Base-by-base conservation (phyloP, 2,888 invertebrate genomes). In the Caenorhabditis sp. region DNA sequence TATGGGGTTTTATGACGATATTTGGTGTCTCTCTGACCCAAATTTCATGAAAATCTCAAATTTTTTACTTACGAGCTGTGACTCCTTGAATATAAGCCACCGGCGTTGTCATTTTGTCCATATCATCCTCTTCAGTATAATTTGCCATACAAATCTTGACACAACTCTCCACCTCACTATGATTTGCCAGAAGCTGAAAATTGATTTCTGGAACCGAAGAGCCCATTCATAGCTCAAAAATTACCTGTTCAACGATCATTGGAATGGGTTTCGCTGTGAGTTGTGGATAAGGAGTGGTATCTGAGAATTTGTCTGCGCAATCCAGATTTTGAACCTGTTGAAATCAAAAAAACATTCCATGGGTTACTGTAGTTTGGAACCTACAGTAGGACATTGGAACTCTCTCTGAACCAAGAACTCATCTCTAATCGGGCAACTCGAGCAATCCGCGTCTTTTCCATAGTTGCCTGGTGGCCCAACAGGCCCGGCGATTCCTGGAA, bases 51-150 rank as follows among this genome's bases (percentile, higher is more conserved):
- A 7, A 27, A 58, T 50, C 27, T n/a, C 60, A 63, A 10, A 10
- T 5, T 14, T 17, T 43, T 14, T 10, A 43, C 43, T 64, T 36
- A 87, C 87, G 86, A 36, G 87, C 87, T 5, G 87, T 86, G 21
- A 83, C 87, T 57, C 87, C 87, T 70, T 86, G 83, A 43, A 88
- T 87, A 72, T 87, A 88, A 7, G 87, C 84, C 25, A 82, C 74
- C 27, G 84, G 86, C 5, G 87, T 87, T 52, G 84, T 85, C 10
- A 81, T 72, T 17, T 81, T 76, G 4, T 61, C 60, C 49, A 77
- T 76, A 14, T 76, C 79, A 38, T 76, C 77, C 31, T 78, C 82
- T n/a, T 66, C 52, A 14, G 84, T 86, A 49, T 80, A 75, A 54
- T 87, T 87, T 8, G 81, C 76, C 52, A 85, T 63, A 63, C 86